Conservation (phyloP, 2,888 invertebrate genomes). For the Agrochola lota region DNA sequence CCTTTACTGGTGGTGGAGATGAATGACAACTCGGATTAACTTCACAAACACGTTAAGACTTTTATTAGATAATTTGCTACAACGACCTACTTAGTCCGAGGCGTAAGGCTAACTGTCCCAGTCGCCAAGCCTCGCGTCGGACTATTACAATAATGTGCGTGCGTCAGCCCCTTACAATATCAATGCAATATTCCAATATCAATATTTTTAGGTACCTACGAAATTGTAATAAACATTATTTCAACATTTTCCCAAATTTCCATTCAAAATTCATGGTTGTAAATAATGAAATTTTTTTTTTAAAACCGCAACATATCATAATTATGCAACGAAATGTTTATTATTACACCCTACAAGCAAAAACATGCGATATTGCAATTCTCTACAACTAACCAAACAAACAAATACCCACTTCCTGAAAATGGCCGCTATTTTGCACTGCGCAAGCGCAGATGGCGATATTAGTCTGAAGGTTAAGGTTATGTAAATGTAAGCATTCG, state of each 20-base stretch:
- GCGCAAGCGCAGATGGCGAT: conserved; percentile 31
- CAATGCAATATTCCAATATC: not conserved
- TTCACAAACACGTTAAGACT: too few species aligned
- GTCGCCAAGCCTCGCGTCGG: too few species aligned
- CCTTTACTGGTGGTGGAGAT: too few species aligned
- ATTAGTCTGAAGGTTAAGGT: conserved; percentile 48
- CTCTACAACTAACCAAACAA: conserved; percentile 12
- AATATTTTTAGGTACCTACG: not conserved
- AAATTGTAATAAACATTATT: not conserved
- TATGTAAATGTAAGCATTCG: conserved; percentile 28
- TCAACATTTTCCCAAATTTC: not conserved
- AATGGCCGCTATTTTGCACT: conserved; percentile 25
- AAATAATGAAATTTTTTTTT: not conserved
- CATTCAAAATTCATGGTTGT: not conserved
- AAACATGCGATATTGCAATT: conserved; percentile 12
- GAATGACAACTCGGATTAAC: too few species aligned
- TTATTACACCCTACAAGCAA: not conserved
- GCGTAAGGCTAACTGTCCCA: too few species aligned
- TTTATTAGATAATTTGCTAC: too few species aligned
- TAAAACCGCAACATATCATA: not conserved
- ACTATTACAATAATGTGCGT: too few species aligned
- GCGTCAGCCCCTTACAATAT: too few species aligned
- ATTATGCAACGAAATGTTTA: not conserved
- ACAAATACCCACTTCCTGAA: conserved; percentile 40
- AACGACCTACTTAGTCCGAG: too few species aligned